A percentile compares a stretch with the other conserved stretches of the same genome.
Conservation (phyloP, 2,888 invertebrate species). For the Meloe dianella region DNA sequence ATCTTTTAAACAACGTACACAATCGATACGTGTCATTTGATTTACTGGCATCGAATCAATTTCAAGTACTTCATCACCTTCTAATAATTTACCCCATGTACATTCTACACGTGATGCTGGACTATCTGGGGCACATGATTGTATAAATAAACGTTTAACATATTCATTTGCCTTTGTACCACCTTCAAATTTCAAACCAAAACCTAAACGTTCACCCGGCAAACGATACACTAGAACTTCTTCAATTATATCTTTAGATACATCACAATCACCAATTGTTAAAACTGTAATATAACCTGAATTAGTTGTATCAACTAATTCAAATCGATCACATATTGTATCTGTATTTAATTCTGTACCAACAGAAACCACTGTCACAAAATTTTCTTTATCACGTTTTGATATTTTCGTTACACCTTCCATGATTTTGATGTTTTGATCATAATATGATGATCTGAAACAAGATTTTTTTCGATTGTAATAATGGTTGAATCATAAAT, state of each 20-base stretch:
- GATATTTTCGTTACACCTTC: constrained; percentile 16
- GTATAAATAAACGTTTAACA: constrained; percentile 83
- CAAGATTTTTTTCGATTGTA: constrained; percentile 10
- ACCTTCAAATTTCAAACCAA: constrained; percentile 91
- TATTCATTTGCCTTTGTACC: constrained; percentile 82
- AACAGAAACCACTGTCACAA: constrained; percentile 69
- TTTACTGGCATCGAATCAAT: constrained; percentile 83
- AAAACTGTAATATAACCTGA: constrained; percentile 66
- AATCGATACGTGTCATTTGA: constrained; percentile 84
- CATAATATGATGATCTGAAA: constrained; percentile 17
- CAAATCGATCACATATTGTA: constrained; percentile 34
- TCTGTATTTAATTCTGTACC: constrained; percentile 57
- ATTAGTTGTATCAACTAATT: constrained; percentile 48
- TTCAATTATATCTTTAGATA: constrained; percentile 64
- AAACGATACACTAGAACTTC: constrained; percentile 83
- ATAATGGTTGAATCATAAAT: constrained; percentile 19
- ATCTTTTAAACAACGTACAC: constrained; percentile 84
- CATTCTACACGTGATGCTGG: constrained; percentile 84
- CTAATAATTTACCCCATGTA: constrained; percentile 83
- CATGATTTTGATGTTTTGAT: constrained; percentile 13
- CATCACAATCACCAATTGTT: constrained; percentile 62
- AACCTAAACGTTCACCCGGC: constrained; percentile 88
- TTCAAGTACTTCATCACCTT: constrained; percentile 88
- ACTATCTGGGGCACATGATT: constrained; percentile 86
- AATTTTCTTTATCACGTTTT: constrained; percentile 51